phyloP scores from a whole-genome alignment of 2,113 vertebrate genomes.

The Anhinga anhinga region DNA sequence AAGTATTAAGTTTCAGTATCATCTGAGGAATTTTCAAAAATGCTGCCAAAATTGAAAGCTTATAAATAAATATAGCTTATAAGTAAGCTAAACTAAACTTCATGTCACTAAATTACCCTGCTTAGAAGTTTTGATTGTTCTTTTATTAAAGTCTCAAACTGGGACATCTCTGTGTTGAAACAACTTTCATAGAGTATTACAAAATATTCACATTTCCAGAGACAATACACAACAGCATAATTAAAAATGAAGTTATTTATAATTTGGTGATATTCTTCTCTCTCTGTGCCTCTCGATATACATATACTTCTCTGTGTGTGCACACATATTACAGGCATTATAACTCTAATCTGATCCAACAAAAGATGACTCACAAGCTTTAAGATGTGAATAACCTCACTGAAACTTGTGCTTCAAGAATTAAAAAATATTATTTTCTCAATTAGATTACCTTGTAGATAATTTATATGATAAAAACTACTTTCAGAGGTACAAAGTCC shows the following conservation, averaged over 20 bases:
- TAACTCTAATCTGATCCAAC: neutral
- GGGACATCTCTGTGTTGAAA: neutral
- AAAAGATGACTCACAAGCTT: neutral
- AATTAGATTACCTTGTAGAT: neutral
- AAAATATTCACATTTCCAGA: neutral
- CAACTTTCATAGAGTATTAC: neutral
- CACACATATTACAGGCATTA: neutral
- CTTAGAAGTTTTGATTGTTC: too few relatives aligned
- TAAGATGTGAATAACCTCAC: neutral
- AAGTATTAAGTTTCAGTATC: neutral
- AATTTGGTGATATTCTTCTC: neutral
- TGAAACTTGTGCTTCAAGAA: neutral
- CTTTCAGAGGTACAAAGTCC: neutral
- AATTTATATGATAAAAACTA: neutral
- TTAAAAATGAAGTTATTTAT: neutral
- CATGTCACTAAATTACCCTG: neutral
- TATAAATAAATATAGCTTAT: neutral
- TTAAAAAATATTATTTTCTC: neutral
- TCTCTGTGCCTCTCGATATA: neutral
- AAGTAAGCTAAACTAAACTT: neutral
- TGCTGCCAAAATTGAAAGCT: neutral
- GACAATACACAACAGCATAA: neutral
- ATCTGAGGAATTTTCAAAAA: neutral
- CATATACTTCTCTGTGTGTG: neutral
- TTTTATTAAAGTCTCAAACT: neutral